phyloP scores from a whole-genome alignment of 2,888 invertebrate species.

The Cetonia aurata region DNA sequence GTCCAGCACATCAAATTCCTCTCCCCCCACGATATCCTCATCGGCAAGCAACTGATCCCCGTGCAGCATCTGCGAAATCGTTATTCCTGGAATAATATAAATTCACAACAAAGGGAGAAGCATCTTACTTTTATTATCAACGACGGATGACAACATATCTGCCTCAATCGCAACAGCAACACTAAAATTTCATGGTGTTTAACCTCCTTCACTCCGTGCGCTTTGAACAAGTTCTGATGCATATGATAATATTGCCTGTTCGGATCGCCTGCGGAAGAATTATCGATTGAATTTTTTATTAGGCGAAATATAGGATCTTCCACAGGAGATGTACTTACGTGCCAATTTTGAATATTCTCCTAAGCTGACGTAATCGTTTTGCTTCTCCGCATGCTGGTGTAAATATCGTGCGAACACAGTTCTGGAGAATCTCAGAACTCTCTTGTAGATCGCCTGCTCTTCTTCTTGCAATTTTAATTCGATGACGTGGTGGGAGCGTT shows the following conservation, averaged over 20 bases:
- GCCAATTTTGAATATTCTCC: no score
- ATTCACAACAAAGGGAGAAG: no score
- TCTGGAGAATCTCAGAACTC: constrained; percentile 78
- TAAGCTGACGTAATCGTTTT: no score
- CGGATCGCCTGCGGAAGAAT: constrained; percentile 44
- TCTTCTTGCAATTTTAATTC: constrained; percentile 76
- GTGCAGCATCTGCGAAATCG: constrained; percentile 67
- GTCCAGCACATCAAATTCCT: constrained; percentile 72
- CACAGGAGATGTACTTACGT: no score
- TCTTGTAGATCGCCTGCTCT: constrained; percentile 84
- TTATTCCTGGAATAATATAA: no score
- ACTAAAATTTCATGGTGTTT: constrained; percentile 79
- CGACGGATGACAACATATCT: constrained; percentile 91
- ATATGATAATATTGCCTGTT: constrained; percentile 72
- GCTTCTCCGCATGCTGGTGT: constrained; percentile 79
- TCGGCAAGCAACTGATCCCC: constrained; percentile 56
- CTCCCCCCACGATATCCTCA: constrained; percentile 61
- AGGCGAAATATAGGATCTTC: no score
- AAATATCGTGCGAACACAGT: constrained; percentile 83
- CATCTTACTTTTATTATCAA: constrained; percentile 76
- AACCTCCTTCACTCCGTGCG: constrained; percentile 69
- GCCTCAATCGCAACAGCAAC: constrained; percentile 85
- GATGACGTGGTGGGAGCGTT: constrained; percentile 70
- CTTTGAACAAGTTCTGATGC: constrained; percentile 74
- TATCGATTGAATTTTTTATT: no score